Evolutionary conservation across 2,113 vertebrate species (phyloP), one percentile per base, ranked within the genome.

Genomic region (Xenopus borealis): DNA sequence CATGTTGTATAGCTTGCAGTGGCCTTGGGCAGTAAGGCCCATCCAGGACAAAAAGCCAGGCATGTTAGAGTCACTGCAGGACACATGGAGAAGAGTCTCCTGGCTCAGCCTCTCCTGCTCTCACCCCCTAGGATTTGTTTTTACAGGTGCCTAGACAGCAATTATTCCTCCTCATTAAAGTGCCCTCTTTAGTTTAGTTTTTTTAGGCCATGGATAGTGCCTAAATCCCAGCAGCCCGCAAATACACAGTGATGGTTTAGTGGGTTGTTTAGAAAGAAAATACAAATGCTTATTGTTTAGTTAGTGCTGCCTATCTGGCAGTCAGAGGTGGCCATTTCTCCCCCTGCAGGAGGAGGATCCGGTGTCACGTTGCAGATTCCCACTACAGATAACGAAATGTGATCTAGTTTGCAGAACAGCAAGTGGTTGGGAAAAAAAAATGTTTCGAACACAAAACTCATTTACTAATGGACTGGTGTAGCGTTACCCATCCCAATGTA

Each of bases 391-490:
- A 95, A 94, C 89, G 95, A 98, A 97, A 98, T 79, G 89, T 91
- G 95, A 98, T 97, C 93, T 92, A 91, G 92, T 94, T 93, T 93
- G 93, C 93, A 93, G 95, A 95, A 91, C 94, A 93, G 93, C 93
- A 92, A 95, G 94, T 96, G 93, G 91, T 92, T 93, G 92, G 94
- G 92, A 93, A 94, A 69, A 81, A 87, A 81, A 79, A 86, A 92
- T n/a, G n/a, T 87, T 90, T 83, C 92, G 93, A 91, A 93, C 93
- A 92, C 91, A 93, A 91, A 94, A 94, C 94, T 97, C 94, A 96
- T 98, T 97, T 95, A 93, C 95, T 98, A 98, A 98, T 98, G 96
- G 95, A 91, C 86, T 82, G 94, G 95, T 95, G 95, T 98, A 92
- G 90, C 85, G 82, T 98, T 98, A 94, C 96, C 93, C 83, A 86